Base-by-base conservation (phyloP, 2,797 vertebrate species). In the Darevskia mixta region DNA sequence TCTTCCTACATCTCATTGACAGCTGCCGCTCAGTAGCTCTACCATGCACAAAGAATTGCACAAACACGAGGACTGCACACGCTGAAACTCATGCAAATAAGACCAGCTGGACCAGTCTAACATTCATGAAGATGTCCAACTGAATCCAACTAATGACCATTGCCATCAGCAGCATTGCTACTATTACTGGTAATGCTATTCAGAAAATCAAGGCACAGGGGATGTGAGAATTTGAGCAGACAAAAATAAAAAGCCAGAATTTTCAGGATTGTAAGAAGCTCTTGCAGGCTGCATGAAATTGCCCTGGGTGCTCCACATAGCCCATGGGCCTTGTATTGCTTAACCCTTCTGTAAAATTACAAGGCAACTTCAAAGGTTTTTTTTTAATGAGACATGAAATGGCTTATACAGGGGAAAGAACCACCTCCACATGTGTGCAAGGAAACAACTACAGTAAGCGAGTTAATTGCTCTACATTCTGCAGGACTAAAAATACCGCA, bases 401-500 rank as follows among this genome's bases (percentile, higher is more conserved):
- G 49, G 23, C 45, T 81, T 67, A 83, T 85, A 20, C 29, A 75
- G 38, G 45, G 82, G 87, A 61, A 81, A 71, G 84, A 43, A 27
- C 38, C 66, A 45, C 75, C 69, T 55, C 85, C 61, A 64, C 79
- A 64, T 0, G 2, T 43, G 87, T 85, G 91, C n/a, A 29, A 49
- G 61, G 86, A 87, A 90, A 73, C 61, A 87, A 0, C 49, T 87
- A 61, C 43, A 25, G 86, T 10, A 73, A 89, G 87, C 77, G 80
- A 90, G 89, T 86, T 94, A 92, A 93, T 92, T 92, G 89, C 92
- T 92, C 87, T 91, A 83, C 81, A 1, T 41, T 43, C 41, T 90
- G 88, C 88, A 86, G 84, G 89, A 86, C 92, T 92, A 94, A 91
- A 93, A 93, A 92, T 83, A 91, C 38, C 55, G 87, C 49, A 38